Conservation (phyloP, 2,797 vertebrate species). For the Brachyrhaphis roseni region DNA sequence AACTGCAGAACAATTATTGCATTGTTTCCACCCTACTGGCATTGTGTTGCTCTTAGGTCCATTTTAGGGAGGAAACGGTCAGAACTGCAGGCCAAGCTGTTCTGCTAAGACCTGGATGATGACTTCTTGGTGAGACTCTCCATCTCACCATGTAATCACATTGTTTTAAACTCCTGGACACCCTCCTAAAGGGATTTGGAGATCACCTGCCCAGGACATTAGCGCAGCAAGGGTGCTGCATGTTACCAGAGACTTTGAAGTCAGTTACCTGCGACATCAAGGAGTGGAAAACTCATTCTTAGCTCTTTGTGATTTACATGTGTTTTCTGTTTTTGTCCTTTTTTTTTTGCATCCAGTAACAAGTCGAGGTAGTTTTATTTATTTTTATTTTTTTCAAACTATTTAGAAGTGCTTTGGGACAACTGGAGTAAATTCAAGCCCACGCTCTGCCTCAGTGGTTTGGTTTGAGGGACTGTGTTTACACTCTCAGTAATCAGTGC, state of each 20-base stretch:
- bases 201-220: slow-evolving; percentile 7
- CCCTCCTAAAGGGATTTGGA: background rate
- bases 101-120: background rate
- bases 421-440: slow-evolving; percentile 12
- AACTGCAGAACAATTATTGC: background rate
- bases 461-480: slow-evolving; percentile 51
- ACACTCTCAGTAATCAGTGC: slow-evolving; percentile 58
- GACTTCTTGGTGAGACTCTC: background rate
- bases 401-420: background rate
- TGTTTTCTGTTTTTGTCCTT: background rate
- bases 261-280: background rate
- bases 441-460: slow-evolving; percentile 34
- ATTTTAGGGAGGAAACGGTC: background rate
- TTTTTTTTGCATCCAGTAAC: background rate
- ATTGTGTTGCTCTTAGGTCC: background rate
- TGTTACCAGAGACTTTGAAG: background rate
- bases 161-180: background rate
- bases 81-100: background rate
- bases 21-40: background rate
- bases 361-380: too few relatives aligned
- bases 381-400: too few relatives aligned
- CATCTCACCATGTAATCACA: background rate
- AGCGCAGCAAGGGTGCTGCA: background rate
- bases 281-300: background rate
- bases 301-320: background rate